phyloP scores from a whole-genome alignment of 1,140 invertebrate genomes.

The Drosophila paulistorum region DNA sequence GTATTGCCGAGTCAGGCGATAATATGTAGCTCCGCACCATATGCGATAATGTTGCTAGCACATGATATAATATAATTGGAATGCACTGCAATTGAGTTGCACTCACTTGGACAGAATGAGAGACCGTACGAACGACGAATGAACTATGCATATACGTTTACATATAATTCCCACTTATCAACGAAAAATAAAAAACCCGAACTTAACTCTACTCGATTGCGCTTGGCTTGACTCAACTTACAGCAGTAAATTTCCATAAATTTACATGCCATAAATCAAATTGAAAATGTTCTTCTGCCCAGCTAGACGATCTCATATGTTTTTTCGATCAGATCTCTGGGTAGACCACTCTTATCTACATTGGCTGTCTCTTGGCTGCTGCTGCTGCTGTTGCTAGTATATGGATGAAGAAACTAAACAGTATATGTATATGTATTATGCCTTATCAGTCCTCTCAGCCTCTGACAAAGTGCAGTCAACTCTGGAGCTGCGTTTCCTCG shows the following conservation, averaged over 20 bases:
- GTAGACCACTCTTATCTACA: constrained; percentile 53
- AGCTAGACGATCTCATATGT: constrained; percentile 29
- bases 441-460: constrained; percentile 51
- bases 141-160: constrained; percentile 34
- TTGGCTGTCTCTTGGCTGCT: constrained; percentile 40
- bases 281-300: constrained; percentile 69
- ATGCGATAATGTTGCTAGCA: constrained; percentile 75
- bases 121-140: too few species aligned
- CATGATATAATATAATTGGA: constrained; percentile 81
- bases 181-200: not conserved
- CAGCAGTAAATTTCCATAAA: constrained; percentile 78
- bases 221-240: constrained; percentile 28
- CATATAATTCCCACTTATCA: constrained; percentile 60
- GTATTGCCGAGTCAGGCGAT: constrained; percentile 44
- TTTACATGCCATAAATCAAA: constrained; percentile 79
- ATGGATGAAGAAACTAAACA: constrained; percentile 61
- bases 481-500: constrained; percentile 63
- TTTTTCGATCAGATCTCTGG: not conserved
- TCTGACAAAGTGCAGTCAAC: constrained; percentile 76
- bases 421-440: constrained; percentile 13
- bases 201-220: not conserved
- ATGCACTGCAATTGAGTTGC: constrained; percentile 58
- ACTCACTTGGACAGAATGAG: constrained; percentile 19
- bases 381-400: constrained; percentile 24
- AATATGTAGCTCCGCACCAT: constrained; percentile 62